Percentiles rank a stretch among this genome's conserved stretches.
Evolutionary conservation across 2,113 vertebrate species (phyloP).

Genomic region (Campylomormyrus numenius): DNA sequence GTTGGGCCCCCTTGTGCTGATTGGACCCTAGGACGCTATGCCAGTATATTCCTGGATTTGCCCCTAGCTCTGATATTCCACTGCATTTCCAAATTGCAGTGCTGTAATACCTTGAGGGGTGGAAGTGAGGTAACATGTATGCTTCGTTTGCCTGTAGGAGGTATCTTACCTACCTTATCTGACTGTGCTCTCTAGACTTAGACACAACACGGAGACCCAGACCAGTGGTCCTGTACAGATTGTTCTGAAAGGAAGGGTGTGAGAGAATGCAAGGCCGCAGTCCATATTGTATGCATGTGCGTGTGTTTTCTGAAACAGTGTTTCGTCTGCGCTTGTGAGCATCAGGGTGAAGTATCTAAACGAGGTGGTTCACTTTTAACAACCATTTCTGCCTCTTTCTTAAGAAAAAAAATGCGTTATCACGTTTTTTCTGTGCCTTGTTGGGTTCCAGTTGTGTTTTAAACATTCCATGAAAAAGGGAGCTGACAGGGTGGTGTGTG

Average conservation of each 20-base stretch:
- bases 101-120: background rate
- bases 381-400: background rate
- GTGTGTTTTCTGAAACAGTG: background rate
- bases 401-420: background rate
- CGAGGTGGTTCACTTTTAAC: background rate
- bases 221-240: background rate
- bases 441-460: background rate
- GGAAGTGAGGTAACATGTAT: background rate
- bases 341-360: background rate
- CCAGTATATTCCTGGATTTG: background rate
- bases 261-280: too few relatives aligned
- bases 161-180: background rate
- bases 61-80: background rate
- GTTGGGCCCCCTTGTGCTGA: background rate
- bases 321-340: background rate
- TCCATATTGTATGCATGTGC: background rate
- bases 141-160: background rate
- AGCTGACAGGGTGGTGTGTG: background rate
- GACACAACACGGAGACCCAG: background rate
- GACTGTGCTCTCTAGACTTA: background rate
- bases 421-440: background rate
- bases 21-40: background rate
- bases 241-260: background rate
- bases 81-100: background rate
- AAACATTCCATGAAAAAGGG: background rate